Percentiles rank a stretch among this genome's conserved stretches.
Conservation (phyloP, 1,140 invertebrate species). For the Drusus annulatus region DNA sequence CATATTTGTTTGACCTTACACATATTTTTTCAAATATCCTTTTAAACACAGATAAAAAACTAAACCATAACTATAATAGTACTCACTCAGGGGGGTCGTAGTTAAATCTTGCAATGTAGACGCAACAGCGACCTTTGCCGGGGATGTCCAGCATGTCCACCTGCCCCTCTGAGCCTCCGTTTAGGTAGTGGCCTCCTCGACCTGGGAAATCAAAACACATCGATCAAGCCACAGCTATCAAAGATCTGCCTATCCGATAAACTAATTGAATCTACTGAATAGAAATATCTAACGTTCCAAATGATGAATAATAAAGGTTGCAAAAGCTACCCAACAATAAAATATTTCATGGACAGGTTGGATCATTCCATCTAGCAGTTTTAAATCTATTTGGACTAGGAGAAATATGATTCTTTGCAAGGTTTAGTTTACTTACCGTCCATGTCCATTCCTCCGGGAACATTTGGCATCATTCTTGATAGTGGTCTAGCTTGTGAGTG, state of each 20-base stretch:
- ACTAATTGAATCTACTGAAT: no score
- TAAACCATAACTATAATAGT: background rate
- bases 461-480: constrained; percentile 69
- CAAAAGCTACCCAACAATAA: constrained; percentile 2
- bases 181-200: constrained; percentile 71
- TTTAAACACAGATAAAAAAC: no score
- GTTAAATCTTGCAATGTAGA: constrained; percentile 94
- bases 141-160: constrained; percentile 95
- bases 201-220: constrained; percentile 57
- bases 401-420: background rate
- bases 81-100: constrained; percentile 90
- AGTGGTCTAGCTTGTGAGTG: constrained; percentile 72
- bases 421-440: constrained; percentile 68
- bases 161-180: constrained; percentile 75
- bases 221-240: no score
- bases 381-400: constrained; percentile 7
- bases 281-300: no score
- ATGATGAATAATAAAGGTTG: background rate
- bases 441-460: constrained; percentile 70
- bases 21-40: no score
- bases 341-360: background rate
- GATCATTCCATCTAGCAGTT: constrained; percentile 39
- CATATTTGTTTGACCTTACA: no score
- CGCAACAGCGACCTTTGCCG: constrained; percentile 92
- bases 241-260: no score